Conservation (phyloP, 2,113 vertebrate species). For the Capra hircus region DNA sequence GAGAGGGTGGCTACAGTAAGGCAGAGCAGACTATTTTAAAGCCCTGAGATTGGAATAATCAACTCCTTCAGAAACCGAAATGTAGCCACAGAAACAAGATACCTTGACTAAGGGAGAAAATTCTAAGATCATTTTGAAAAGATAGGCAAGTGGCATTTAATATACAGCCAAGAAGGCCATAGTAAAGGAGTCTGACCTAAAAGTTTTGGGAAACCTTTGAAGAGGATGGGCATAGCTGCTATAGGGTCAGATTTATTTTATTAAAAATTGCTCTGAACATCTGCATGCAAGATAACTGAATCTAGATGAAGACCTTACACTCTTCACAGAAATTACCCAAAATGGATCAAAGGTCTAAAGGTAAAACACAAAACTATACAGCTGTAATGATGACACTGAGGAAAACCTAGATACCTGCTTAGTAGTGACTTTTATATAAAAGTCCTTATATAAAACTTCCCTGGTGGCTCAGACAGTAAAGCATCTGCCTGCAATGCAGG, state of each 20-base stretch:
- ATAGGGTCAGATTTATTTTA: not conserved
- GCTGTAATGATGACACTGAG: no score
- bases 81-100: not conserved
- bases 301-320: not conserved
- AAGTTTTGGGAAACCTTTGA: not conserved
- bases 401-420: not conserved
- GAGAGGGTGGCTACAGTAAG: not conserved
- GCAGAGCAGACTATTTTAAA: not conserved
- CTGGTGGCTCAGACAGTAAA: no score
- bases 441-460: no score
- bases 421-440: no score
- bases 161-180: not conserved
- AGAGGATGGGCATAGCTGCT: not conserved
- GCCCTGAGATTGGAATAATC: not conserved
- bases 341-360: not conserved
- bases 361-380: not conserved
- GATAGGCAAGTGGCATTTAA: not conserved
- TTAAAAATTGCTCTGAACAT: not conserved
- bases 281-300: not conserved
- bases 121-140: not conserved
- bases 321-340: not conserved
- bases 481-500: no score
- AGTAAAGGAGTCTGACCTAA: not conserved
- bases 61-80: not conserved
- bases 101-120: not conserved